Percentiles rank a stretch among this genome's conserved stretches.
phyloP scores from a whole-genome alignment of 1,140 invertebrate species.

The Mylabris phalerata region DNA sequence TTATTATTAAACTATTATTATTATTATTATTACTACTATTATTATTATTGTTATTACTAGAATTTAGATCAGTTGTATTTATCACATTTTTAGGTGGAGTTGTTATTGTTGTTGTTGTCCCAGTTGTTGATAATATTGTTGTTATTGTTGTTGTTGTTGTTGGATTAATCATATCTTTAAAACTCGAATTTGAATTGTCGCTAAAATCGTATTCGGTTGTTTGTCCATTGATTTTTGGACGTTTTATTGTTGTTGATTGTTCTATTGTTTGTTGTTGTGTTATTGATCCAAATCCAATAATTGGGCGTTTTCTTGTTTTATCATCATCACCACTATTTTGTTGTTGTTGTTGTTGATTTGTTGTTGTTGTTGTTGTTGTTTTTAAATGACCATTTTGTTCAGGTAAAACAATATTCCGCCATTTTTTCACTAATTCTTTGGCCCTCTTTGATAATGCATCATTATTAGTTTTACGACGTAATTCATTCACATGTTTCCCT shows the following conservation, averaged over 20 bases:
- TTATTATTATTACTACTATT: too few species aligned
- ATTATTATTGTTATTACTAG: too few species aligned
- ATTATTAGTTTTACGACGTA: conserved; percentile 75
- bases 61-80: conserved; percentile 2
- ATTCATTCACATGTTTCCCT: conserved; percentile 89
- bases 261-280: conserved; percentile 18
- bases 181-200: conserved; percentile 41
- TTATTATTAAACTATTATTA: too few species aligned
- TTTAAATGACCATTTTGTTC: conserved; percentile 42
- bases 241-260: conserved; percentile 9
- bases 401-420: conserved; percentile 74
- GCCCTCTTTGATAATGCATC: conserved; percentile 78
- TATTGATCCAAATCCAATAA: conserved; percentile 2
- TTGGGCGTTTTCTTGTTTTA: background rate
- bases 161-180: conserved; percentile 37
- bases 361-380: conserved; percentile 25
- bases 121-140: conserved; percentile 6
- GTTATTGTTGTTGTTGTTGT: conserved; percentile 29
- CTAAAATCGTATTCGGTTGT: conserved; percentile 34
- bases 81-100: too few species aligned
- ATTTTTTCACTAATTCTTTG: conserved; percentile 84
- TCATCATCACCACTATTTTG: conserved; percentile 3
- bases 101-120: too few species aligned
- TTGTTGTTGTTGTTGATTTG: conserved; percentile 25
- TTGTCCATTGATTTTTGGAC: conserved; percentile 32